Conservation (phyloP, 1,140 invertebrate genomes). For the Gryon sp. region DNA sequence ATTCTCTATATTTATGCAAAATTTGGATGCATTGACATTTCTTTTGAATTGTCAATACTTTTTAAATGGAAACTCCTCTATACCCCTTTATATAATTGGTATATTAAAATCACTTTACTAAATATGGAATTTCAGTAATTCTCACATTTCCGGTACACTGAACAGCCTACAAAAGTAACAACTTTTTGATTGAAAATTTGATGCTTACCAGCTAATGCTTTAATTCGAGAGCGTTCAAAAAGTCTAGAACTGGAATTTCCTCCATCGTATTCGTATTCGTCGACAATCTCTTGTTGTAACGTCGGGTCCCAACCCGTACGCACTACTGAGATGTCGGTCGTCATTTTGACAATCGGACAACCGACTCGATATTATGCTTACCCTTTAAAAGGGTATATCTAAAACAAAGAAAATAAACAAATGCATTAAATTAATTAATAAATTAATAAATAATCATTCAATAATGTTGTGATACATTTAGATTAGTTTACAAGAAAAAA, state of each 20-base stretch:
- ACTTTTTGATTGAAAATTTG: slow-evolving; percentile 2
- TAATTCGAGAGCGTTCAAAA: slow-evolving; percentile 99
- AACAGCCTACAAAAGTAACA: too few relatives aligned
- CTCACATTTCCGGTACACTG: too few relatives aligned
- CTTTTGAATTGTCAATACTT: too few relatives aligned
- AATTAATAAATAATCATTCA: too few relatives aligned
- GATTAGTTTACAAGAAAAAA: too few relatives aligned
- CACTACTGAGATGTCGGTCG: slow-evolving; percentile 97
- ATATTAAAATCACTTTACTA: too few relatives aligned
- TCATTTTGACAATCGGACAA: slow-evolving; percentile 86
- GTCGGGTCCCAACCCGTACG: slow-evolving; percentile 91
- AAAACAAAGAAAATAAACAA: slow-evolving; percentile 52
- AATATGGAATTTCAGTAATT: too few relatives aligned
- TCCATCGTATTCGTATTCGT: slow-evolving; percentile 99
- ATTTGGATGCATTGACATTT: too few relatives aligned
- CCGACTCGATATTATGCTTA: slow-evolving; percentile 69
- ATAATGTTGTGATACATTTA: too few relatives aligned
- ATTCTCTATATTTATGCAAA: too few relatives aligned
- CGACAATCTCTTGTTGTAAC: slow-evolving; percentile 92
- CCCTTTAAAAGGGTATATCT: slow-evolving; percentile 74
- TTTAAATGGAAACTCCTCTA: too few relatives aligned
- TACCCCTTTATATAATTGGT: too few relatives aligned
- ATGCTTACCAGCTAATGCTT: slow-evolving; percentile 94
- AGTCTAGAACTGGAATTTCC: slow-evolving; percentile 98
- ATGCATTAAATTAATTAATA: background rate